Evolutionary conservation across 2,113 vertebrate genomes (phyloP).

Genomic region (Hippocampus barbouri): DNA sequence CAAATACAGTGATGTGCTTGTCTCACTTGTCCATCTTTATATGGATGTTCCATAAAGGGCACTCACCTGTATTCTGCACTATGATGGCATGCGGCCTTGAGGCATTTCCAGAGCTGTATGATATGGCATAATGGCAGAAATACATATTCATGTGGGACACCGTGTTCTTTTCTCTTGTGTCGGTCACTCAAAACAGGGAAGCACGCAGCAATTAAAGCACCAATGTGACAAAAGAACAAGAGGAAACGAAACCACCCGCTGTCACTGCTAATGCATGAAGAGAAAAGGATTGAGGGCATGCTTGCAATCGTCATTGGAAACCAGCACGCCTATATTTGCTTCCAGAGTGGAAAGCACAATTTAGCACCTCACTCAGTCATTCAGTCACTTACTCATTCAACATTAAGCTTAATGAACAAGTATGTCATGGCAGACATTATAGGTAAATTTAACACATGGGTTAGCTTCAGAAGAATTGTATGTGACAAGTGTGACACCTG

Average conservation of each 20-base stretch:
- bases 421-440: no score
- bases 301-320: not conserved
- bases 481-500: no score
- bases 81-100: not conserved
- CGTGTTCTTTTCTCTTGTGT: not conserved
- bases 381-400: not conserved
- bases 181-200: not conserved
- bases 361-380: not conserved
- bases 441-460: no score
- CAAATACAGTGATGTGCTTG: not conserved
- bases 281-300: not conserved
- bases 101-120: not conserved
- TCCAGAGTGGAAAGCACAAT: not conserved
- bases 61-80: not conserved
- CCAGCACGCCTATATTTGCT: not conserved
- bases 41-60: not conserved
- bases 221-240: not conserved
- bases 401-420: no score
- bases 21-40: conserved; percentile 1
- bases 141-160: not conserved
- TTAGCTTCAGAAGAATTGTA: no score
- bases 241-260: not conserved
- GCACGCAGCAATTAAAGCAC: not conserved
- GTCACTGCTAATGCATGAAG: not conserved
- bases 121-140: not conserved